Conservation (phyloP, 92 coral and sea anemone species). For the Meandrina meandrites region DNA sequence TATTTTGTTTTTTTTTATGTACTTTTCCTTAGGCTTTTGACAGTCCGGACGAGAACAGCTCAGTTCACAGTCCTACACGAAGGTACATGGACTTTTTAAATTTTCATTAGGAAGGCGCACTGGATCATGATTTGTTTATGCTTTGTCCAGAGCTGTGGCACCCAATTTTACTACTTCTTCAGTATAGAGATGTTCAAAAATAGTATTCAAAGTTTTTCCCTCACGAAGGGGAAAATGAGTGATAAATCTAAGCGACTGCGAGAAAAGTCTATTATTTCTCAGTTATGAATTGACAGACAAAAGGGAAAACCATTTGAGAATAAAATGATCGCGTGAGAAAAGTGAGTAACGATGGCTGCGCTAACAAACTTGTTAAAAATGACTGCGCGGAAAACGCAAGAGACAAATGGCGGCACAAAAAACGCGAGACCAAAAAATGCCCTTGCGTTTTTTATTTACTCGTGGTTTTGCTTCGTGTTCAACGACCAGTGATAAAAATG, state of each 20-base stretch:
- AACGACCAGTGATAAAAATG: background rate
- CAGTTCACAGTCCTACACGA: constrained; percentile 59
- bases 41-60: constrained; percentile 60
- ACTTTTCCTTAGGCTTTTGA: constrained; percentile 52
- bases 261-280: too few relatives aligned
- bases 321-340: too few relatives aligned
- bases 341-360: background rate
- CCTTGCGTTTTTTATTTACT: background rate
- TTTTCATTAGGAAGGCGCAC: too few relatives aligned
- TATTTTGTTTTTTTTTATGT: too few relatives aligned
- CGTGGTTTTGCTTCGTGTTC: background rate
- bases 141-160: too few relatives aligned
- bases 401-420: background rate
- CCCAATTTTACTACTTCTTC: too few relatives aligned
- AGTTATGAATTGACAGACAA: too few relatives aligned
- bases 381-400: background rate
- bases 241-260: too few relatives aligned
- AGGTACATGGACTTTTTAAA: constrained; percentile 30
- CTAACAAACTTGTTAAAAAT: background rate
- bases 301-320: too few relatives aligned
- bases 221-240: background rate
- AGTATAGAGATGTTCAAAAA: too few relatives aligned
- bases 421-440: background rate
- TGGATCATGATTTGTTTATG: too few relatives aligned
- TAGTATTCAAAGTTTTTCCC: too few relatives aligned